These are phyloP conservation scores for Coenonympha glycerion DNA, from an alignment of 2,888 invertebrate genomes.

Conservation along the genomic window DNA sequence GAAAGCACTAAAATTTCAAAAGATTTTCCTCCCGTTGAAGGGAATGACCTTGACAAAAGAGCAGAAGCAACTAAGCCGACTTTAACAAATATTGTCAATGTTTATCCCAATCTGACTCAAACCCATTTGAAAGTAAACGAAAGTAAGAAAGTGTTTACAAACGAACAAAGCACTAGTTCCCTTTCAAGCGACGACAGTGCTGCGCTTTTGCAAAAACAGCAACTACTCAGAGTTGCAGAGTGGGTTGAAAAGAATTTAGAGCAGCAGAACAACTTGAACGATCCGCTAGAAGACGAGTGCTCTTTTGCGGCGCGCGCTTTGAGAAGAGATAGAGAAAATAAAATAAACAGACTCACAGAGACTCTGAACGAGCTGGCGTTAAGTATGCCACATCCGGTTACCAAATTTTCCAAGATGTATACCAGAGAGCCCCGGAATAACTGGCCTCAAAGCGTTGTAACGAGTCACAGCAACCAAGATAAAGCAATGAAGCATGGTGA, in stretches of 20 bases:
- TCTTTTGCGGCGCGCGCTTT: slow-evolving; percentile 47
- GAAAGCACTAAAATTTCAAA: slow-evolving; percentile 70
- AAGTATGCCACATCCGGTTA: slow-evolving; percentile 70
- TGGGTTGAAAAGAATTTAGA: slow-evolving; percentile 83
- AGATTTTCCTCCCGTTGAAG: slow-evolving; percentile 55
- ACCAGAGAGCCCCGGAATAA: slow-evolving; percentile 48
- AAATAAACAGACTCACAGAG: slow-evolving; percentile 57
- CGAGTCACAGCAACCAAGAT: slow-evolving; percentile 37
- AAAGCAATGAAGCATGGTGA: slow-evolving; percentile 36
- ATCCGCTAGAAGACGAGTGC: slow-evolving; percentile 62
- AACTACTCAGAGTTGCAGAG: slow-evolving; percentile 82
- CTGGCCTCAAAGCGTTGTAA: slow-evolving; percentile 47
- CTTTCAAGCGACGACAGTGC: slow-evolving; percentile 72
- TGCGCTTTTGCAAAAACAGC: slow-evolving; percentile 77
- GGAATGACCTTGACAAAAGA: slow-evolving; percentile 45
- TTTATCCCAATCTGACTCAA: slow-evolving; percentile 68
- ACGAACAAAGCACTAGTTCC: slow-evolving; percentile 71
- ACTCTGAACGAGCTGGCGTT: slow-evolving; percentile 65
- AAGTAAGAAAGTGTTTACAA: slow-evolving; percentile 61
- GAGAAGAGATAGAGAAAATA: slow-evolving; percentile 58
- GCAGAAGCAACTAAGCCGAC: slow-evolving; percentile 44
- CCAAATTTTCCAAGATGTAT: slow-evolving; percentile 60
- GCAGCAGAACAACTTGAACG: slow-evolving; percentile 65
- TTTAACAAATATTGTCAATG: slow-evolving; percentile 62
- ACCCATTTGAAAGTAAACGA: slow-evolving; percentile 69